Percentiles rank a stretch among this genome's conserved stretches.
Conservation (phyloP, 2,113 vertebrate genomes). For the Myanophis thanlyinensis region DNA sequence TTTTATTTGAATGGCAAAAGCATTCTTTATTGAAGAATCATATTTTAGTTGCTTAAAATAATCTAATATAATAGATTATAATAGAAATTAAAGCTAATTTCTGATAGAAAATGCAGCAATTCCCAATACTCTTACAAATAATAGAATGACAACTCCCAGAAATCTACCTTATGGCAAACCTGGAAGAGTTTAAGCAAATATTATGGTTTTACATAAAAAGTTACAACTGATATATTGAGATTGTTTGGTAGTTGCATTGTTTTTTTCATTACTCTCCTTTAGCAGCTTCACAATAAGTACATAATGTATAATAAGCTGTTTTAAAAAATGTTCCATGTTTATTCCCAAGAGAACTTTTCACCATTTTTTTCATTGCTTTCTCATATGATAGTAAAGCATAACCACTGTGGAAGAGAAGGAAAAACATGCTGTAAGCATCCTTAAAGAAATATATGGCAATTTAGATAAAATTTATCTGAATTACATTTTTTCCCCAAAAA, state of each 20-base stretch:
- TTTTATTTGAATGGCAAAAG: background rate
- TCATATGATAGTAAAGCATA: slow-evolving; percentile 74
- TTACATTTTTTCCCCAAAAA: background rate
- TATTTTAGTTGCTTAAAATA: background rate
- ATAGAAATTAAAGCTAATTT: background rate
- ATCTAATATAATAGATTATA: too few species aligned
- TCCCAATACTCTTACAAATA: background rate
- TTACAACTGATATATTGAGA: slow-evolving; percentile 30
- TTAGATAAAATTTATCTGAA: background rate
- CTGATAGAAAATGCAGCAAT: background rate
- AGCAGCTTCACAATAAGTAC: slow-evolving; percentile 25
- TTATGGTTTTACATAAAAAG: slow-evolving; percentile 31
- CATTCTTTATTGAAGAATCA: background rate
- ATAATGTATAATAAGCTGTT: slow-evolving; percentile 34
- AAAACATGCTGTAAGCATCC: background rate
- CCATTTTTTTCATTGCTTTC: background rate
- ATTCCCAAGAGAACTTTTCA: slow-evolving; percentile 18
- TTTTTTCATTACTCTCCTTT: background rate
- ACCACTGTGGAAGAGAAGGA: slow-evolving; percentile 62
- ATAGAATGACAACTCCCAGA: background rate
- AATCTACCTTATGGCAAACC: slow-evolving; percentile 12
- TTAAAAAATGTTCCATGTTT: background rate
- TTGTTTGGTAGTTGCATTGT: background rate
- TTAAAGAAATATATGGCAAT: background rate
- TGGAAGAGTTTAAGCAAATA: slow-evolving; percentile 30